A percentile compares a stretch with the other conserved stretches of the same genome.
Evolutionary conservation across 1,140 invertebrate genomes (phyloP).

Genomic region (Drosophila chauvacae): DNA sequence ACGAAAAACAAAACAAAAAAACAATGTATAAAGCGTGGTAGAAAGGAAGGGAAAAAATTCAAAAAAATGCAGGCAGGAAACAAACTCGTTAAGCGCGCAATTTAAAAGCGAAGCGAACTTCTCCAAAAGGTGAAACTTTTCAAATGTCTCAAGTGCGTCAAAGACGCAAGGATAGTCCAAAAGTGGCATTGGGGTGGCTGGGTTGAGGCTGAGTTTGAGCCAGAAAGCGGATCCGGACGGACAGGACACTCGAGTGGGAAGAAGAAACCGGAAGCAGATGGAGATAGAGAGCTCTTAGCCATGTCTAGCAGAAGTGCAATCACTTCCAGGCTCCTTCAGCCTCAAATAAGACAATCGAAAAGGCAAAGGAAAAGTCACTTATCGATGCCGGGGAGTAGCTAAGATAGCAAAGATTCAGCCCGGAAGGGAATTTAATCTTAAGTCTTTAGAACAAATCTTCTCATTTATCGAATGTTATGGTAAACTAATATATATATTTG

Average conservation of each 20-base stretch:
- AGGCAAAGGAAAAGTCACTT: neutral
- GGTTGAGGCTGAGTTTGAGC: neutral
- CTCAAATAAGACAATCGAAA: conserved; percentile 23
- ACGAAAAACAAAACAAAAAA: neutral
- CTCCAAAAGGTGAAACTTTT: conserved; percentile 44
- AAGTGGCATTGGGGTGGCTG: neutral
- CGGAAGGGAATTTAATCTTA: neutral
- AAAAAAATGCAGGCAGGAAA: conserved; percentile 17
- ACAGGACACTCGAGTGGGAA: conserved; percentile 7
- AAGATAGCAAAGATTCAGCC: neutral
- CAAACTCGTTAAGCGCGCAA: conserved; percentile 53
- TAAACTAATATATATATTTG: neutral
- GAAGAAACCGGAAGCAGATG: conserved; percentile 3
- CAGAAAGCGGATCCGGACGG: neutral
- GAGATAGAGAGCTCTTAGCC: conserved; percentile 26
- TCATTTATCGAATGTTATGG: neutral
- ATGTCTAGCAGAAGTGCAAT: conserved; percentile 29
- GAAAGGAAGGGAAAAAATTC: too few species aligned
- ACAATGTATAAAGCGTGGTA: neutral
- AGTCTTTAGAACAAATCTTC: neutral
- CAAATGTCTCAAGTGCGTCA: conserved; percentile 50
- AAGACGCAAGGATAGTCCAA: conserved; percentile 2
- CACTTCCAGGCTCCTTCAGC: conserved; percentile 23
- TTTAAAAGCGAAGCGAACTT: conserved; percentile 46
- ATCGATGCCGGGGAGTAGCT: conserved; percentile 1